Evolutionary conservation across 2,797 vertebrate genomes (phyloP).

Genomic region (Alosa sapidissima): DNA sequence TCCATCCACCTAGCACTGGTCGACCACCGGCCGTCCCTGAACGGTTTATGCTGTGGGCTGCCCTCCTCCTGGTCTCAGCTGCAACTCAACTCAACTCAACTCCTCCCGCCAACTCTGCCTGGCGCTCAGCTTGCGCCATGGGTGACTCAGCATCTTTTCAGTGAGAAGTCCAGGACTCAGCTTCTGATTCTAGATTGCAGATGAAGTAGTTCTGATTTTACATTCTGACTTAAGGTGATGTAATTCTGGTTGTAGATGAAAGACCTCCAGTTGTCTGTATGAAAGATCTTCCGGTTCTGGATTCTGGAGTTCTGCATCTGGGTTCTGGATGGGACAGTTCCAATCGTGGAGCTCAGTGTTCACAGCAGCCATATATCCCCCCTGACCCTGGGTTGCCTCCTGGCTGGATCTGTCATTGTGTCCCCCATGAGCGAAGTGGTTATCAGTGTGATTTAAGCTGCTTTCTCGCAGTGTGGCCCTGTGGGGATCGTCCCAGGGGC

Average conservation of each 20-base stretch:
- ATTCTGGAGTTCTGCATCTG: neutral
- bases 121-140: neutral
- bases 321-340: neutral
- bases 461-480: constrained; percentile 31
- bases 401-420: neutral
- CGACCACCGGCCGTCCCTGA: neutral
- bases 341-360: neutral
- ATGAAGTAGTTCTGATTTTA: neutral
- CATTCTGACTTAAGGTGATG: neutral
- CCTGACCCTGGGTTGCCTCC: neutral
- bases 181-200: neutral
- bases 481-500: constrained; percentile 29
- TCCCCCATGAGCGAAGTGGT: constrained; percentile 31
- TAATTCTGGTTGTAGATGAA: neutral
- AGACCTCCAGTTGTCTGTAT: too few species aligned
- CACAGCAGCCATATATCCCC: neutral
- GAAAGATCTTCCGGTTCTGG: too few species aligned
- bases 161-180: neutral
- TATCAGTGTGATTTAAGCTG: constrained; percentile 47
- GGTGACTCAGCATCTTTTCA: neutral
- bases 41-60: neutral
- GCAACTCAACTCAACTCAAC: too few species aligned
- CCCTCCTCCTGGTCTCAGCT: neutral
- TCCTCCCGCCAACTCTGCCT: neutral
- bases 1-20: neutral